Evolutionary conservation across 2,797 vertebrate species (phyloP).

Genomic region (Syndactyla subalaris): DNA sequence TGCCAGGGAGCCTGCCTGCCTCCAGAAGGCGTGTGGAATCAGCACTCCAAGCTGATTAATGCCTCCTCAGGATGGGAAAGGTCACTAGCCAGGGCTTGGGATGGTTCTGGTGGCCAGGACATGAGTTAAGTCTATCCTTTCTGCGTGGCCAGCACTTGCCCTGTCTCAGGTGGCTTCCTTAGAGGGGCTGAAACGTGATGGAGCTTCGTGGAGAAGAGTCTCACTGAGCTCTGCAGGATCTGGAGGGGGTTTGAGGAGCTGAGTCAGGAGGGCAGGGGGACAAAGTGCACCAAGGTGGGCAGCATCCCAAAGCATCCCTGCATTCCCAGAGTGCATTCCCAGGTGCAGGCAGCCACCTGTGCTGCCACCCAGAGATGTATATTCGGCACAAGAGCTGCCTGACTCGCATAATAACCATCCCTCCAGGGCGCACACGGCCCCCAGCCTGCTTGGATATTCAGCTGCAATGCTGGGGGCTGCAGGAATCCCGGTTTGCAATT

Average conservation of each 20-base stretch:
- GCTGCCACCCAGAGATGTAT: not conserved
- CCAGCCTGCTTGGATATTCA: accelerated
- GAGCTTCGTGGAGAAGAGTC: not conserved
- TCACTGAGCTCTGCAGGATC: accelerated
- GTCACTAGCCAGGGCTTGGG: not conserved
- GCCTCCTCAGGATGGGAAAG: not conserved
- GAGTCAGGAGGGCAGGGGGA: not conserved
- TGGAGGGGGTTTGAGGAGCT: accelerated
- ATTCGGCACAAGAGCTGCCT: constrained; percentile 21
- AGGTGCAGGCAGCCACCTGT: constrained; percentile 64
- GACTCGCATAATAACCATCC: not conserved
- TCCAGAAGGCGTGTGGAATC: not conserved
- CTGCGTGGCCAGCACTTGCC: accelerated
- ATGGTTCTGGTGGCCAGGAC: not conserved
- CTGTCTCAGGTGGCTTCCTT: not conserved
- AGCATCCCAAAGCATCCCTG: accelerated
- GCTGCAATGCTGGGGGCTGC: accelerated
- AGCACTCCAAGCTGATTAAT: constrained; percentile 45
- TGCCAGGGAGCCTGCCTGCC: constrained; percentile 2
- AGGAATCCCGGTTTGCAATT: accelerated
- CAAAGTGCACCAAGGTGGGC: accelerated
- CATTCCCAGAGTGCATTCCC: not conserved
- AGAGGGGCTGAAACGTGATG: accelerated
- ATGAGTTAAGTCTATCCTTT: not conserved
- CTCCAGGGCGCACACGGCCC: not conserved